Conservation (phyloP, 2,113 vertebrate genomes). For the Cyphomyrus discorhynchus region DNA sequence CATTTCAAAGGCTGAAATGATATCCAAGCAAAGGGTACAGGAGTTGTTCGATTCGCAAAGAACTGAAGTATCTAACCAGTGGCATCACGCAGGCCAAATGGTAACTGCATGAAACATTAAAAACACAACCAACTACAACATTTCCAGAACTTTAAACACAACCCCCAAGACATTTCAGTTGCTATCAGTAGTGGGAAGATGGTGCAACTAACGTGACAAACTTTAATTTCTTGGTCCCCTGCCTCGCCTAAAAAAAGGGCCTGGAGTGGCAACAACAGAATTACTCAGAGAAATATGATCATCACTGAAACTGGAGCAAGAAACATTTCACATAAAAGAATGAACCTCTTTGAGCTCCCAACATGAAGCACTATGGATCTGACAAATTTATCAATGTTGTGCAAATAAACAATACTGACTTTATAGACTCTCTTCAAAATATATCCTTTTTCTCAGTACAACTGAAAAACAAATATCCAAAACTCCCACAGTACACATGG, state of each 20-base stretch:
- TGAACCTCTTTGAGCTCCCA: not conserved
- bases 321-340: not conserved
- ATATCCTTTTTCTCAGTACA: not conserved
- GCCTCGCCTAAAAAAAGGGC: not conserved
- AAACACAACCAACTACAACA: not conserved
- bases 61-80: not conserved
- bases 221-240: not conserved
- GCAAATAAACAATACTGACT: not conserved
- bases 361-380: not conserved
- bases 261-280: not conserved
- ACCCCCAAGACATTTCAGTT: not conserved
- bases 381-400: not conserved
- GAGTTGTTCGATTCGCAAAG: not conserved
- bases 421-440: not conserved
- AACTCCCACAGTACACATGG: not conserved
- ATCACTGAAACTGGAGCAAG: not conserved
- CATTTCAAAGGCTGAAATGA: not conserved
- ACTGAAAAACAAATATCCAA: not conserved
- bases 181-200: not conserved
- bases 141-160: not conserved
- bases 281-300: not conserved
- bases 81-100: not conserved
- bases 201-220: not conserved
- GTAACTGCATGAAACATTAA: not conserved
- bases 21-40: not conserved